Conservation (phyloP, 2,888 invertebrate species). For the Blastobasis adustella region DNA sequence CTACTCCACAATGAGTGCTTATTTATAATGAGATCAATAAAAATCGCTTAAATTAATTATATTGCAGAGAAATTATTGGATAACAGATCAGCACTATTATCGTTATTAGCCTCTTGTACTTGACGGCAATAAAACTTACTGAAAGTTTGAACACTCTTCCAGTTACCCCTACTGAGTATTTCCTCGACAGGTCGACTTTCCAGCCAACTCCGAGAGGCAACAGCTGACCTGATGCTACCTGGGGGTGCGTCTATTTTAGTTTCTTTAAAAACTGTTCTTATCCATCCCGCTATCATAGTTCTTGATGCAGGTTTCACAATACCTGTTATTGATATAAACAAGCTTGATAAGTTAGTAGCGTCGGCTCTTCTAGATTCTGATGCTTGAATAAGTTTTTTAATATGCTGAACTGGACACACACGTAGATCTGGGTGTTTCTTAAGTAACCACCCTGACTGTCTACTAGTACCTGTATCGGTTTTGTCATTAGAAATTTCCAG, state of each 20-base stretch:
- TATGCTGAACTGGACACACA: constrained; percentile 12
- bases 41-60: too few species aligned
- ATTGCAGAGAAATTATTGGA: too few species aligned
- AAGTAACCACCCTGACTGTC: constrained; percentile 14
- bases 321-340: constrained; percentile 16
- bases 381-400: constrained; percentile 2
- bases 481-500: constrained; percentile 3
- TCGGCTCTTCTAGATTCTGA: constrained; percentile 5
- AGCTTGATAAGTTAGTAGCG: background rate
- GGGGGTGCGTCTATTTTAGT: constrained; percentile 4
- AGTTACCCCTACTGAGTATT: constrained; percentile 15
- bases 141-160: constrained; percentile 8
- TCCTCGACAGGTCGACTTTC: constrained; percentile 11
- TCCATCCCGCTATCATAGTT: constrained; percentile 15
- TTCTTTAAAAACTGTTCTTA: constrained; percentile 10
- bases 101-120: too few species aligned
- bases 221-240: constrained; percentile 12
- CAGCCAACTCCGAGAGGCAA: constrained; percentile 13
- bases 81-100: too few species aligned
- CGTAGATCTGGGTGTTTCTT: background rate
- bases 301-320: constrained; percentile 13
- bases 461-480: constrained; percentile 4
- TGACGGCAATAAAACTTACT: constrained; percentile 1
- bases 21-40: too few species aligned
- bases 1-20: too few species aligned